phyloP scores from a whole-genome alignment of 1,140 invertebrate species.

The Armadillidium nasatum region DNA sequence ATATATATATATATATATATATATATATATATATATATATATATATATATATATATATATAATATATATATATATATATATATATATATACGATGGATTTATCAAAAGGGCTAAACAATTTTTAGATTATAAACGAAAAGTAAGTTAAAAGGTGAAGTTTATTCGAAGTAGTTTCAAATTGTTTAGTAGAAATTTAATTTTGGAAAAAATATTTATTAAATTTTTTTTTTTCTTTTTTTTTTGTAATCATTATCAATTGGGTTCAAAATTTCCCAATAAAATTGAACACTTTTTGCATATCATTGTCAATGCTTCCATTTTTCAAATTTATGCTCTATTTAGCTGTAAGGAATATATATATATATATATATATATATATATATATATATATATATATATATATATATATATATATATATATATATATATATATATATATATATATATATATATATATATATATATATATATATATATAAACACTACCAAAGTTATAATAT shows the following conservation, averaged over 20 bases:
- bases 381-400: slow-evolving; percentile 13
- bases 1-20: background rate
- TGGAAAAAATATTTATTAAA: too few relatives aligned
- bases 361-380: slow-evolving; percentile 9
- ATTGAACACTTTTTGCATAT: slow-evolving; percentile 8
- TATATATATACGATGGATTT: too few relatives aligned
- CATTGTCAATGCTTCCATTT: slow-evolving; percentile 4
- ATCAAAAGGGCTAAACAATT: too few relatives aligned
- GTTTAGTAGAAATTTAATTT: too few relatives aligned
- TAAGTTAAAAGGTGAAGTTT: too few relatives aligned
- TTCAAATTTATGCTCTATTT: background rate
- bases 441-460: slow-evolving; percentile 12
- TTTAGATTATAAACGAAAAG: too few relatives aligned
- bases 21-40: slow-evolving; percentile 21
- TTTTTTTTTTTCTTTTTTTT: background rate
- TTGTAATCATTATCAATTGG: background rate
- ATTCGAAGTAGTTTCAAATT: too few relatives aligned
- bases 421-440: slow-evolving; percentile 8
- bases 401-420: slow-evolving; percentile 3
- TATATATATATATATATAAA: slow-evolving; percentile 5
- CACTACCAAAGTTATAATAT: background rate
- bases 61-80: background rate
- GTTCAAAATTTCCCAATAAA: background rate
- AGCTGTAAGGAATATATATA: background rate
- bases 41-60: slow-evolving; percentile 20